phyloP scores from a whole-genome alignment of 2,888 invertebrate species.

The Allolobophora icterica region DNA sequence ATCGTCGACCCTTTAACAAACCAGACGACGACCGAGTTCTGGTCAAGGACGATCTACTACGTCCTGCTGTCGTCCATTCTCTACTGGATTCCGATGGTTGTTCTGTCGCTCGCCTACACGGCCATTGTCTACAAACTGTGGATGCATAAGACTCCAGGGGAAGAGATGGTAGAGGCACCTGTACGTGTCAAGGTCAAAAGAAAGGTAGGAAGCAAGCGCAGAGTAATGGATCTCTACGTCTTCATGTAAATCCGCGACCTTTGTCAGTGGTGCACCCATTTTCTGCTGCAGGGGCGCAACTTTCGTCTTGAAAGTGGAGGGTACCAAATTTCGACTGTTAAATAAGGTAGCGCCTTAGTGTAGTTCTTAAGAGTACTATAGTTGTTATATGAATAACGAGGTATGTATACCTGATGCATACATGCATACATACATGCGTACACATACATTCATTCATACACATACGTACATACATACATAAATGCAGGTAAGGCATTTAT shows the following conservation, averaged over 20 bases:
- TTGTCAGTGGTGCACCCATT: background rate
- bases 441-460: too few species aligned
- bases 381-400: too few species aligned
- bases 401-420: too few species aligned
- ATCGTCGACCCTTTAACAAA: background rate
- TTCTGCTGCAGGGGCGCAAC: too few species aligned
- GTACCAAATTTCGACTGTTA: too few species aligned
- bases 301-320: too few species aligned
- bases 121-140: conserved; percentile 74
- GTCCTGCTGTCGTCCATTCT: conserved; percentile 77
- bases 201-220: conserved; percentile 56
- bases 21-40: conserved; percentile 47
- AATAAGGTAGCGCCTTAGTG: too few species aligned
- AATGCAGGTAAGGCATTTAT: too few species aligned
- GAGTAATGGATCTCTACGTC: background rate
- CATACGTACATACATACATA: too few species aligned
- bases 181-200: conserved; percentile 59
- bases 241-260: background rate
- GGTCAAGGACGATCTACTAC: conserved; percentile 78
- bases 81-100: conserved; percentile 79
- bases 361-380: too few species aligned
- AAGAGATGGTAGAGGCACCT: conserved; percentile 54
- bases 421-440: too few species aligned
- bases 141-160: conserved; percentile 63
- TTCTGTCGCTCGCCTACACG: conserved; percentile 77